These are phyloP conservation scores for Parus major DNA, from an alignment of 2,113 vertebrate genomes.

Conservation along the genomic window DNA sequence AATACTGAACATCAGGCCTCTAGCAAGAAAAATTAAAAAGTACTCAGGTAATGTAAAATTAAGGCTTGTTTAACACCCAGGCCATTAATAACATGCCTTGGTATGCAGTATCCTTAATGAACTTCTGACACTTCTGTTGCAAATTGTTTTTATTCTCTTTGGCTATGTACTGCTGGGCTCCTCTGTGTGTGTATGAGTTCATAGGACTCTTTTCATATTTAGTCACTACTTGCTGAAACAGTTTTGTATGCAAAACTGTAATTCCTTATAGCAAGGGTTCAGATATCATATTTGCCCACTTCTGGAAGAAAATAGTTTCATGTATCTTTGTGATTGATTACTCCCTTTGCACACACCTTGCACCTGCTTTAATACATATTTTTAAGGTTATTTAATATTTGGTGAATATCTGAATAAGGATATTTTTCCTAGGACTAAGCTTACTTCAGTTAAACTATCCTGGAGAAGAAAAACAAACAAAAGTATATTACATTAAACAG, in stretches of 20 bases:
- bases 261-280: neutral
- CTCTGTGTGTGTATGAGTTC: neutral
- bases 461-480: neutral
- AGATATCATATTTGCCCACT: neutral
- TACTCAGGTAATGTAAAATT: neutral
- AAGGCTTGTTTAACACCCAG: neutral
- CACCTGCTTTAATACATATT: neutral
- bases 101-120: neutral
- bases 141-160: neutral
- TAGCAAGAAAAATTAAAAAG: slow-evolving; percentile 8
- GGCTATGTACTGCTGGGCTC: neutral
- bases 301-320: neutral
- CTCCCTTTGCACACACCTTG: neutral
- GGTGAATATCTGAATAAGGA: neutral
- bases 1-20: slow-evolving; percentile 19
- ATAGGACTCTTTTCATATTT: neutral
- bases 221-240: neutral
- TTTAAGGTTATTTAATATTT: neutral
- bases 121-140: neutral
- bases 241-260: neutral
- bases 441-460: neutral
- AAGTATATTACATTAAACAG: neutral
- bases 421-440: neutral
- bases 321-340: neutral
- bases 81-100: neutral